Conservation (phyloP, 2,888 invertebrate genomes). For the Rhaphigaster nebulosa region DNA sequence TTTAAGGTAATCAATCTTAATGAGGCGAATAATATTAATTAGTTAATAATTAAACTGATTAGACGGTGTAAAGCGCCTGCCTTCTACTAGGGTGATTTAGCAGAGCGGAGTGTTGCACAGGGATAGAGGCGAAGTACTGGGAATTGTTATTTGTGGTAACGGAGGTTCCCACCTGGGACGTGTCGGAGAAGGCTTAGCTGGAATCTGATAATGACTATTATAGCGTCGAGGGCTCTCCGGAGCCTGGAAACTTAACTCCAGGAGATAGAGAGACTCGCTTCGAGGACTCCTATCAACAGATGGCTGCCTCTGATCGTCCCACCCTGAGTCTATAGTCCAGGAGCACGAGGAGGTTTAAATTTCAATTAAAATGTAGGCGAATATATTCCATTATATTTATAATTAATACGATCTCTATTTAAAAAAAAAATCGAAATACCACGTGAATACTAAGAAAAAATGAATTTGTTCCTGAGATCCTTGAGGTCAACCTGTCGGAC, state of each 20-base stretch:
- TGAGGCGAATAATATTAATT: background rate
- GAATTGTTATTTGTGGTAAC: constrained; percentile 47
- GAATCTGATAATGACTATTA: constrained; percentile 50
- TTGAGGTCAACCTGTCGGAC: too few species aligned
- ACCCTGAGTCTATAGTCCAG: background rate
- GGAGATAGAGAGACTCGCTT: constrained; percentile 6
- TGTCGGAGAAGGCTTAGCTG: constrained; percentile 42
- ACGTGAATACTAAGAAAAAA: too few species aligned
- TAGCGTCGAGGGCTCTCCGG: constrained; percentile 31
- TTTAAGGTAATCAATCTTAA: background rate
- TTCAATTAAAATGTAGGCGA: background rate
- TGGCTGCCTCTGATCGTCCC: constrained; percentile 3
- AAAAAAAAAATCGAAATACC: background rate
- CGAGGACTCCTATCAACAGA: constrained; percentile 44
- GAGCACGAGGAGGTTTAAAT: background rate
- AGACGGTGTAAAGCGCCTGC: background rate
- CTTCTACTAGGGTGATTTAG: background rate
- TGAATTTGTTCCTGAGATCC: too few species aligned
- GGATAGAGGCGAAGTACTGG: constrained; percentile 6
- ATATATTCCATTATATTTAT: background rate
- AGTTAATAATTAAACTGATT: background rate
- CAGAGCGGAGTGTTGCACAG: constrained; percentile 6
- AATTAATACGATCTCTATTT: background rate
- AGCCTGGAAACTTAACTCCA: constrained; percentile 40
- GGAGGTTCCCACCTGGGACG: constrained; percentile 47